Percentiles rank a stretch among this genome's conserved stretches.
These are phyloP conservation scores for Rotaria socialis DNA, from an alignment of 2,888 invertebrate genomes.

Conservation along the genomic window DNA sequence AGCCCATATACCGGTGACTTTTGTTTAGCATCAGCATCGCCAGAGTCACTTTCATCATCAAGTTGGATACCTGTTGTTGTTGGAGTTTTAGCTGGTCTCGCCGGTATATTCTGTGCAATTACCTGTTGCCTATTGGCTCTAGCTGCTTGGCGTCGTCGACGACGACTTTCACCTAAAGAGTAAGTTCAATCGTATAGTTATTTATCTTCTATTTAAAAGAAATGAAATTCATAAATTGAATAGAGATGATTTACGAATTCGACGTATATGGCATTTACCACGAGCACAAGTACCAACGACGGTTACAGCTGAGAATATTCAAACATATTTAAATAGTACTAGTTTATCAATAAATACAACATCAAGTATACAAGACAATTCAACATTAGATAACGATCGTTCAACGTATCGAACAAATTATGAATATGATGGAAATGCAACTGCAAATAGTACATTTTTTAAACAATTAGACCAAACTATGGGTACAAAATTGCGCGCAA, in stretches of 20 bases:
- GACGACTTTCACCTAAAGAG: not conserved
- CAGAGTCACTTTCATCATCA: not conserved
- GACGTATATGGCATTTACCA: constrained; percentile 33
- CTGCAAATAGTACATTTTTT: not conserved
- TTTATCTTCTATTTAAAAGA: too few species aligned
- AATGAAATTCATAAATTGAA: not conserved
- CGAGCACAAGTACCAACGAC: not conserved
- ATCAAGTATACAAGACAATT: not conserved
- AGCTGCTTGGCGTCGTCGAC: not conserved
- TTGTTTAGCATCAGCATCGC: not conserved
- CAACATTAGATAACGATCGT: not conserved
- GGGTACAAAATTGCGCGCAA: constrained; percentile 8
- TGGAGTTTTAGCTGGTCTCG: not conserved
- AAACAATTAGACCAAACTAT: not conserved
- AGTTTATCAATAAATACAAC: not conserved
- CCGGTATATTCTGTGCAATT: not conserved
- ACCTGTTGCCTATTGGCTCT: not conserved
- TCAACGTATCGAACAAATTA: constrained; percentile 1
- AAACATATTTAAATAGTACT: not conserved
- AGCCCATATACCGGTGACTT: not conserved
- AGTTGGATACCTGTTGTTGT: not conserved
- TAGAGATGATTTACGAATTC: not conserved
- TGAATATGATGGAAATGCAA: not conserved
- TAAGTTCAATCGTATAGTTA: not conserved
- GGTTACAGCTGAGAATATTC: constrained; percentile 1